Conservation (phyloP, 2,113 vertebrate genomes). For the Emydura subglobosa region DNA sequence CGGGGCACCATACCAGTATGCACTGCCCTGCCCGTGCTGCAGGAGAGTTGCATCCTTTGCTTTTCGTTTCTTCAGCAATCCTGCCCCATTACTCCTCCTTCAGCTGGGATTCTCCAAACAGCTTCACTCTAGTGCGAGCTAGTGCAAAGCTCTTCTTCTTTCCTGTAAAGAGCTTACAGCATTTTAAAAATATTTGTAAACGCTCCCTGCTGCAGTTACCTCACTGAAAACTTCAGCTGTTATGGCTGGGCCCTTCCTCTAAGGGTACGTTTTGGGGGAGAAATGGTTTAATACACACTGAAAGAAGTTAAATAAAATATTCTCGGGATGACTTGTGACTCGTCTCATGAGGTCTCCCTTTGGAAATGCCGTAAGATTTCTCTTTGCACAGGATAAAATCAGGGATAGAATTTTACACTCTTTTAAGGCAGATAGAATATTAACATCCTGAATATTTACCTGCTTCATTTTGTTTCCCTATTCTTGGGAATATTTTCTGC, state of each 20-base stretch:
- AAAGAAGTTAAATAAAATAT: not conserved
- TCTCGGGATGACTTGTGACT: not conserved
- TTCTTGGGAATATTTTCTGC: slow-evolving; percentile 42
- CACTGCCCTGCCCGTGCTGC: not conserved
- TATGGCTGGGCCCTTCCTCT: fast-evolving
- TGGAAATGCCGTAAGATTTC: not conserved
- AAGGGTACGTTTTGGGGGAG: not conserved
- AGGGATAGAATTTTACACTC: not conserved
- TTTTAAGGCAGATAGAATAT: not conserved
- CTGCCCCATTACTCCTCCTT: fast-evolving
- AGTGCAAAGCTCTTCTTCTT: not conserved
- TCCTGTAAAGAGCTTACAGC: fast-evolving
- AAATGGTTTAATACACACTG: not conserved
- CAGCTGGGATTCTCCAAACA: too few species aligned
- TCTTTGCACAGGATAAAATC: not conserved
- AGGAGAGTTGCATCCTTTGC: not conserved
- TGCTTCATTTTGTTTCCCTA: not conserved
- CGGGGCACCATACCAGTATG: not conserved
- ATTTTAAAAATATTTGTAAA: not conserved
- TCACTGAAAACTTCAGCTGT: fast-evolving
- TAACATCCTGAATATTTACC: slow-evolving; percentile 55
- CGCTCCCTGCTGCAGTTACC: fast-evolving
- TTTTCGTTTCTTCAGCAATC: fast-evolving
- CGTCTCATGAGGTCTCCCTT: not conserved
- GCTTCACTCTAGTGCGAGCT: too few species aligned